A percentile compares a stretch with the other conserved stretches of the same genome.
These are phyloP conservation scores for Zelleria hepariella DNA, from an alignment of 2,888 invertebrate species.

Conservation along the genomic window DNA sequence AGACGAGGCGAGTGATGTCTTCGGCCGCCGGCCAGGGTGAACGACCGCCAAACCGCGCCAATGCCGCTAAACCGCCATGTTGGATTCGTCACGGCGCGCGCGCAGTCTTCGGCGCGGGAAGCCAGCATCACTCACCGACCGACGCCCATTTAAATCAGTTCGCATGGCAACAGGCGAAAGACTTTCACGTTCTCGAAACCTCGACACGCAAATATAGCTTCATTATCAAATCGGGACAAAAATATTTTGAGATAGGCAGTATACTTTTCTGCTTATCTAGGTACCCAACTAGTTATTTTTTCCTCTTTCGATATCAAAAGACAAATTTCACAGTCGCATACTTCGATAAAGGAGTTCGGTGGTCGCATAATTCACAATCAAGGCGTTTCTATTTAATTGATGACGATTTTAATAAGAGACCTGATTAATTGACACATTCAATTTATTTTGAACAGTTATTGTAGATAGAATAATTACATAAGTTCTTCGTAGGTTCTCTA, in stretches of 20 bases:
- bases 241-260: background rate
- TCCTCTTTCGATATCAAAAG: too few species aligned
- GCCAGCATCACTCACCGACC: background rate
- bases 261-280: too few species aligned
- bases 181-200: background rate
- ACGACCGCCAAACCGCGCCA: conserved; percentile 66
- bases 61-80: conserved; percentile 45
- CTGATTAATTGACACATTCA: too few species aligned
- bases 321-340: too few species aligned
- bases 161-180: conserved; percentile 3
- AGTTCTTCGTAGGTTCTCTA: too few species aligned
- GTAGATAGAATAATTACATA: too few species aligned
- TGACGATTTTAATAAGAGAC: too few species aligned
- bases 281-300: background rate
- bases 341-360: too few species aligned
- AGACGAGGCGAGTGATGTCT: conserved; percentile 19
- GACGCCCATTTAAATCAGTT: background rate
- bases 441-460: too few species aligned
- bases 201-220: background rate
- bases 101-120: conserved; percentile 22
- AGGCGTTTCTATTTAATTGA: too few species aligned
- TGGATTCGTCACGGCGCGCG: conserved; percentile 65
- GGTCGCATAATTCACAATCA: too few species aligned
- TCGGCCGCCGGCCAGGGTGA: conserved; percentile 50
- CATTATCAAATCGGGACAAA: background rate